Conservation (phyloP, 23 tunicate species). For the Oikopleura albicans region DNA sequence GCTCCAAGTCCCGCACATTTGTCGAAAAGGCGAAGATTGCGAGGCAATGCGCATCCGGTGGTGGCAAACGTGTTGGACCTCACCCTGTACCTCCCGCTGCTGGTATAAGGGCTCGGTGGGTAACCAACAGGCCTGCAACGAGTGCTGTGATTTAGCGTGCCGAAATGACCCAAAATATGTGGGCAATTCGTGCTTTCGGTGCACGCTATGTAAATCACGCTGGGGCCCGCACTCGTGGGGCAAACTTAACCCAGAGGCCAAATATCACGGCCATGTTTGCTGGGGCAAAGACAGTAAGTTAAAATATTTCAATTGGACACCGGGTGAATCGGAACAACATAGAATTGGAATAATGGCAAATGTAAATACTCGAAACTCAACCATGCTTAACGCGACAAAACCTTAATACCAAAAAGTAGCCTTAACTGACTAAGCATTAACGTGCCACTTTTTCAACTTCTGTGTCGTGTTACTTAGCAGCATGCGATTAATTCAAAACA, state of each 20-base stretch:
- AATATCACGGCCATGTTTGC: constrained; percentile 7
- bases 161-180: neutral
- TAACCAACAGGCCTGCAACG: neutral
- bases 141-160: constrained; percentile 15
- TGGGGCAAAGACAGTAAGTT: constrained; percentile 16
- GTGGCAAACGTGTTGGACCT: constrained; percentile 16
- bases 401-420: no score
- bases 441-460: no score
- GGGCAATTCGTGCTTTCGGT: neutral
- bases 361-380: no score
- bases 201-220: neutral
- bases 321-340: no score
- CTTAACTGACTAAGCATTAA: no score
- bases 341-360: no score
- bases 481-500: no score
- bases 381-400: no score
- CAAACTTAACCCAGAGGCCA: neutral
- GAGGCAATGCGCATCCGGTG: neutral
- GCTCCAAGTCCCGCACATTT: neutral
- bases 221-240: constrained; percentile 10
- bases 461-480: no score
- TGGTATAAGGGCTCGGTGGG: constrained; percentile 15
- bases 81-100: neutral
- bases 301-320: no score
- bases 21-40: neutral